phyloP scores from a whole-genome alignment of 2,888 invertebrate species.

The Catocala fraxini region DNA sequence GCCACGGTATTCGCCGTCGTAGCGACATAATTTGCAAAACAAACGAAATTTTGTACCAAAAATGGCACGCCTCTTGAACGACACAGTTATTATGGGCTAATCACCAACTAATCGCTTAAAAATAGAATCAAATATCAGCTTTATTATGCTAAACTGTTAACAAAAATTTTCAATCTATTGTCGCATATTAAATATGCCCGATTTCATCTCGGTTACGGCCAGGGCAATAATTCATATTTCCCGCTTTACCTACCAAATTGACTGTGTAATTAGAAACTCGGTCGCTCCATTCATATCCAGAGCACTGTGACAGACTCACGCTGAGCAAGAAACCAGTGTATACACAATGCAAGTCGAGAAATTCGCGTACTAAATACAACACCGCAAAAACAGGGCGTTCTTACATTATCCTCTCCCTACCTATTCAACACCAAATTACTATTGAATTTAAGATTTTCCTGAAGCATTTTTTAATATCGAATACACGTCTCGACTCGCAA shows the following conservation, averaged over 20 bases:
- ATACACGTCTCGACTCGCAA: constrained; percentile 74
- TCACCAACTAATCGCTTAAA: constrained; percentile 70
- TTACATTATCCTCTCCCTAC: constrained; percentile 78
- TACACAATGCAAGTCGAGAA: constrained; percentile 79
- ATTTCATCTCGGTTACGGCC: constrained; percentile 78
- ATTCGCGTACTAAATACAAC: constrained; percentile 84
- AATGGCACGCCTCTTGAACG: constrained; percentile 33
- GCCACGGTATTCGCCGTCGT: constrained; percentile 19
- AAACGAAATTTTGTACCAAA: constrained; percentile 32
- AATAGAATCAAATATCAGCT: constrained; percentile 64
- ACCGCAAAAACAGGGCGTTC: constrained; percentile 85
- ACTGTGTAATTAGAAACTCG: constrained; percentile 85
- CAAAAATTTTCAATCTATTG: constrained; percentile 68
- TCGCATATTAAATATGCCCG: constrained; percentile 73
- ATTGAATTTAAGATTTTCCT: constrained; percentile 84
- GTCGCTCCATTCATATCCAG: constrained; percentile 69
- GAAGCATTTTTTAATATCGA: constrained; percentile 79
- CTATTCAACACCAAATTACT: constrained; percentile 81
- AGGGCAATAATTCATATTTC: constrained; percentile 82
- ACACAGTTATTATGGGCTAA: constrained; percentile 62
- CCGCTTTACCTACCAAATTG: constrained; percentile 82
- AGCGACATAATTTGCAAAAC: constrained; percentile 42
- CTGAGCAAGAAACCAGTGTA: constrained; percentile 83
- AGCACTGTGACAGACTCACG: constrained; percentile 75
- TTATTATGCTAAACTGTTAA: constrained; percentile 72